Evolutionary conservation across 2,888 invertebrate genomes (phyloP), one percentile per base, ranked within the genome.

Genomic region (Uropetala carovei): DNA sequence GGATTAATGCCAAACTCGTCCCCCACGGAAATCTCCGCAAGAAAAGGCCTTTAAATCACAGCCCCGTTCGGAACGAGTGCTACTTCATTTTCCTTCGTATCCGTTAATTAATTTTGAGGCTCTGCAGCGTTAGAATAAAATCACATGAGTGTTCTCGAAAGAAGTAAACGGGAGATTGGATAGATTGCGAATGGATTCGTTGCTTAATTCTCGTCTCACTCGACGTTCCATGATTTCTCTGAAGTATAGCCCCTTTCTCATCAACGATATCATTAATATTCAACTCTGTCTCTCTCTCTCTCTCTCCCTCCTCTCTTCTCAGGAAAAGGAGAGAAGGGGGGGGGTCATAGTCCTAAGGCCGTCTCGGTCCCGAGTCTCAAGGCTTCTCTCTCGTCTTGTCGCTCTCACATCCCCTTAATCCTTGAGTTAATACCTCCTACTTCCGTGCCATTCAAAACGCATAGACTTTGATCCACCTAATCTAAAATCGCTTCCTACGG

Each of bases 351-450:
- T 75, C 75, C 75, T 75, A 27, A 18, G 75, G 22, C 75, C 22
- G 13, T 68, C 68, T n/a, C 14, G 22, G 13, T 27, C 27, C 11
- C 22, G 22, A 10, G 22, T 75, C 75, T 75, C 75, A 75, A 75
- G 27, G 27, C 22, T 7, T 60, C 43, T 18, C 64, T n/a, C 64
- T 81, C 81, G 22, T 81, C 81, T 18, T 83, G 83, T 56, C 56
- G 27, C 56, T 56, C 43, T 43, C 57, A 18, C 14, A 43, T 14
- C 18, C 83, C 43, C 83, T 57, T 56, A 83, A 56, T 57, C 83
- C 83, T n/a, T 11, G 83, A 56, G n/a, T 83, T 83, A 83, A 83
- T 30, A n/a, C 83, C n/a, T 18, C 83, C 43, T 83, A 56, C 43
- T n/a, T 18, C 16, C 43, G 18, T 83, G 56, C 43, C 83, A 83